Base-by-base conservation (phyloP, 1,140 invertebrate species). In the Leptinotarsa undecemlineata region DNA sequence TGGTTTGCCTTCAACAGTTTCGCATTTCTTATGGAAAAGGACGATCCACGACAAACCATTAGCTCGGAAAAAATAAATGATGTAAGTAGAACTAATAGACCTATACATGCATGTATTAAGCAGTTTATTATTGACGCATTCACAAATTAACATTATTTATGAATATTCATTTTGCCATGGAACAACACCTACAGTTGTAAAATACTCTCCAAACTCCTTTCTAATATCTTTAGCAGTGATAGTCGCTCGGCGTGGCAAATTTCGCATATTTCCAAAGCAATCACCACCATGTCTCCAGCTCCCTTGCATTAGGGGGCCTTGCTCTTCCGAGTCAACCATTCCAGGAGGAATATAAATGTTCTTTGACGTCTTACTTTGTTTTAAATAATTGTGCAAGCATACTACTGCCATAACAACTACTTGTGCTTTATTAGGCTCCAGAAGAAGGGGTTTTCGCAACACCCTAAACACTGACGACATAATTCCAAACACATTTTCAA, bases 1-100 rank as follows among this genome's bases (percentile, higher is more conserved):
- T 64, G 62, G 62, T 64, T 64, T 64, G 62, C 62, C 62, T 64
- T 64, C 14, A 64, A 19, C 13, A 64, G 62, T 64, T 64, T 64
- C 26, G 62, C 62, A 17, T 64, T 64, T 19, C 62, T 64, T 15
- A 15, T 17, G 13, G 19, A 64, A 21, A 64, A 64, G 26, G 19
- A 64, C 26, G 62, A 64, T 14, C 62, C 62, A 13, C 20, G 62
- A 64, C 62, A 33, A 33, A 33, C 26, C 26, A 33, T 33, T 33
- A 33, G 26, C 26, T 33, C 26, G 26, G 26, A 33, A 33, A 33
- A 33, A 33, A 33, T 33, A 33, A 33, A 33, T 33, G 26, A 33
- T 33, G 26, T 33, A 33, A 33, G 26, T 33, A 33, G 26, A 33
- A 33, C 26, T 33, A 33, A 33, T 33, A 33, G 26, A 33, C 26